phyloP scores from a whole-genome alignment of 64 coral and sea anemone species.

The Cladopsammia gracilis region DNA sequence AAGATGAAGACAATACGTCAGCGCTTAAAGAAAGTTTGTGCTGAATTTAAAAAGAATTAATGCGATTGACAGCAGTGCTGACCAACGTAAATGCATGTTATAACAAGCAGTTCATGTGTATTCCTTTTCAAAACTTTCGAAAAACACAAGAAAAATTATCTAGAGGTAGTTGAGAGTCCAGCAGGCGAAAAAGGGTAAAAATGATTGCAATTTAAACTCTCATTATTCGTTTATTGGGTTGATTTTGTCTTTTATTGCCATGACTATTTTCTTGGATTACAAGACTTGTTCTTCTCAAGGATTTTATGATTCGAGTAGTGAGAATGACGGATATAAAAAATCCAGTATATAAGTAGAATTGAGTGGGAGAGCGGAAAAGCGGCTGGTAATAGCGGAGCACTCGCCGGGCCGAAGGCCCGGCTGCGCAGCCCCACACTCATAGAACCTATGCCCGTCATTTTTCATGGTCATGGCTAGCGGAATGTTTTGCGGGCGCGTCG shows the following conservation, averaged over 20 bases:
- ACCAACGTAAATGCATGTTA: neutral
- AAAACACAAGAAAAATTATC: neutral
- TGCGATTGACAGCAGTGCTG: neutral
- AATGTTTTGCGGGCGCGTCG: too few relatives aligned
- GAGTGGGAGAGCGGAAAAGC: too few relatives aligned
- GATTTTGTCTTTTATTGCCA: neutral
- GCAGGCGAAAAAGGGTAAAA: neutral
- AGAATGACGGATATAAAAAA: neutral
- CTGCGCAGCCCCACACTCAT: too few relatives aligned
- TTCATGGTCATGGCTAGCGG: too few relatives aligned
- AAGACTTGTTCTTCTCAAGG: neutral
- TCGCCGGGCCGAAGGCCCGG: too few relatives aligned
- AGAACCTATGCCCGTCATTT: too few relatives aligned
- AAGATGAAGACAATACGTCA: neutral
- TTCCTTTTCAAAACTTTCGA: neutral
- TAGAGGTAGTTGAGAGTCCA: neutral
- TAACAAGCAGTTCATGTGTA: neutral
- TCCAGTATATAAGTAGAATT: neutral
- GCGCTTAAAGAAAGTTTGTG: neutral
- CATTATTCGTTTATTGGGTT: neutral
- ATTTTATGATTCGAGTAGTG: neutral
- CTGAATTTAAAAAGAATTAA: neutral
- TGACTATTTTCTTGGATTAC: neutral
- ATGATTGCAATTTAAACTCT: neutral
- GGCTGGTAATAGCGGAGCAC: too few relatives aligned